Percentiles rank a stretch among this genome's conserved stretches.
Evolutionary conservation across 2,888 invertebrate species (phyloP).

Genomic region (Andrena bicolor): DNA sequence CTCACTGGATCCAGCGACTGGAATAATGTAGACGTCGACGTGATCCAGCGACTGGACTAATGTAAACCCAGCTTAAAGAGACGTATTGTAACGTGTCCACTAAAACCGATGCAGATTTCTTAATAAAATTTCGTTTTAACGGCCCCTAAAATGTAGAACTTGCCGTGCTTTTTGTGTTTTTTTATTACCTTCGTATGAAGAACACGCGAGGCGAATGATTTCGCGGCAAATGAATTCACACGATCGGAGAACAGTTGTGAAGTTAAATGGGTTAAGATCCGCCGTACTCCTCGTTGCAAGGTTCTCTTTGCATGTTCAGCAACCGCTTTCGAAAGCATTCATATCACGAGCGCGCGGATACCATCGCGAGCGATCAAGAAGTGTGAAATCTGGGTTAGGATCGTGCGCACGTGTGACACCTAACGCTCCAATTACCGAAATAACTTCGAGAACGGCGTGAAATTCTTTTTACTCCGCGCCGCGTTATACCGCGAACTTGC

Average conservation of each 20-base stretch:
- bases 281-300: not conserved
- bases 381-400: slow-evolving; percentile 51
- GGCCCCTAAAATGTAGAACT: not conserved
- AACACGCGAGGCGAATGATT: too few species aligned
- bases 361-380: not conserved
- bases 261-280: slow-evolving; percentile 32
- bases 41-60: too few species aligned
- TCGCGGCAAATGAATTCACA: not conserved
- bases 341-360: not conserved
- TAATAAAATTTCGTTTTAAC: not conserved
- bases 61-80: too few species aligned
- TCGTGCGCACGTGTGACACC: slow-evolving; percentile 26
- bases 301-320: slow-evolving; percentile 19
- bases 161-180: too few species aligned
- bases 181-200: too few species aligned
- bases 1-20: too few species aligned
- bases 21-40: too few species aligned
- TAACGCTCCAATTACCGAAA: slow-evolving; percentile 61
- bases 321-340: slow-evolving; percentile 35
- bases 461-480: slow-evolving; percentile 19
- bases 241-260: not conserved
- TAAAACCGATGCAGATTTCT: too few species aligned
- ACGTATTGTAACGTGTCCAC: too few species aligned
- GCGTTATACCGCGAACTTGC: too few species aligned
- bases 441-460: slow-evolving; percentile 40